These are phyloP conservation scores for Aspidiotus destructor DNA, from an alignment of 2,888 invertebrate species.

Conservation along the genomic window DNA sequence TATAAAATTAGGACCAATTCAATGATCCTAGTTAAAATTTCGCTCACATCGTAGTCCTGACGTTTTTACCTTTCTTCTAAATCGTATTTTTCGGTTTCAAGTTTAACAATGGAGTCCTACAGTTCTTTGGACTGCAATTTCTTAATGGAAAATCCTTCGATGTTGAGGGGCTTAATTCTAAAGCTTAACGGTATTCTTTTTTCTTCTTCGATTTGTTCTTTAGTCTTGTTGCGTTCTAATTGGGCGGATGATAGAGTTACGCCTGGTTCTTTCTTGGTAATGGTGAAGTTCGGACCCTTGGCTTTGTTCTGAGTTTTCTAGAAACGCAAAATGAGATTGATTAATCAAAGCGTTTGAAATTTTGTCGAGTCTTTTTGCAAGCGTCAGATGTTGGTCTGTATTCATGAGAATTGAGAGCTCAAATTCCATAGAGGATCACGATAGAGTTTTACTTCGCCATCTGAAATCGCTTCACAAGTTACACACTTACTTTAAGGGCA, in stretches of 20 bases:
- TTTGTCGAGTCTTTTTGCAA: too few species aligned
- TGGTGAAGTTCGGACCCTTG: constrained; percentile 83
- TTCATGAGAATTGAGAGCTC: too few species aligned
- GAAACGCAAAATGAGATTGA: constrained; percentile 23
- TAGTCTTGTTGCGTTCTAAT: constrained; percentile 96
- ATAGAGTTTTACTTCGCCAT: too few species aligned
- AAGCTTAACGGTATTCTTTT: constrained; percentile 94
- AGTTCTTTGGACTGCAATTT: constrained; percentile 81
- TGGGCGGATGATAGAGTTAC: constrained; percentile 85
- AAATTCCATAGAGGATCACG: too few species aligned
- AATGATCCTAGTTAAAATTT: neutral
- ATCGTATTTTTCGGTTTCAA: constrained; percentile 97
- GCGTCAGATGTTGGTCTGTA: too few species aligned
- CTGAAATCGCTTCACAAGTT: neutral
- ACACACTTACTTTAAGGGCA: constrained; percentile 58
- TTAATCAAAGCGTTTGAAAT: too few species aligned
- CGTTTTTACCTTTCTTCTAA: constrained; percentile 97
- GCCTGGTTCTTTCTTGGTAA: constrained; percentile 72
- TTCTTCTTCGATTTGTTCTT: constrained; percentile 98
- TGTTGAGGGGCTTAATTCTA: constrained; percentile 81
- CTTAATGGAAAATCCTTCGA: constrained; percentile 67
- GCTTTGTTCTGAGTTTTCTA: constrained; percentile 60
- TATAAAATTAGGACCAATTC: too few species aligned
- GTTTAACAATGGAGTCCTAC: constrained; percentile 86
- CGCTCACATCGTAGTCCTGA: constrained; percentile 94